phyloP scores from a whole-genome alignment of 92 coral and sea anemone species.

The Isaurus tuberculatus region DNA sequence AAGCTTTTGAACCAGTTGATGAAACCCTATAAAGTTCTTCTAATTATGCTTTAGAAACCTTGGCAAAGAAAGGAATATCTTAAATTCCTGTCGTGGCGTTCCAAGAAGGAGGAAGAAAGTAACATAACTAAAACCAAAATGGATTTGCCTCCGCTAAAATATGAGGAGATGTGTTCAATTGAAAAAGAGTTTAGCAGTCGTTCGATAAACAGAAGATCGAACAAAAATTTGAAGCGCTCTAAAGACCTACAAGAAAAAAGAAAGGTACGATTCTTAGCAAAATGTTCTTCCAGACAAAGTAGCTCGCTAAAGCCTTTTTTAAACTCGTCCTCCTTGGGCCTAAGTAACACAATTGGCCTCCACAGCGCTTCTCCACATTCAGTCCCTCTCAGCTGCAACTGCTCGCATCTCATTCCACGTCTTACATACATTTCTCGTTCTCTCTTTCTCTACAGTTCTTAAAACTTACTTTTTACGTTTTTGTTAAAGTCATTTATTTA shows the following conservation, averaged over 20 bases:
- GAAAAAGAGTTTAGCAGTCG: slow-evolving; percentile 72
- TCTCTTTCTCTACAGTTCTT: too few species aligned
- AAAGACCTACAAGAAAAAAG: slow-evolving; percentile 37
- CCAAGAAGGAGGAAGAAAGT: slow-evolving; percentile 62
- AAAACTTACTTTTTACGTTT: too few species aligned
- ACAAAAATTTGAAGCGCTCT: slow-evolving; percentile 23
- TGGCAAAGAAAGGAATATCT: slow-evolving; percentile 64
- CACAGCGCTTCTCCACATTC: too few species aligned
- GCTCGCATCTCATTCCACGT: too few species aligned
- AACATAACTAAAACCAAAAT: slow-evolving; percentile 39
- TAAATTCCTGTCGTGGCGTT: slow-evolving; percentile 54
- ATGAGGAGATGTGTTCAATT: slow-evolving; percentile 85
- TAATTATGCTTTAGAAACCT: slow-evolving; percentile 59
- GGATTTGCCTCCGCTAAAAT: slow-evolving; percentile 62
- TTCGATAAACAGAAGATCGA: slow-evolving; percentile 29
- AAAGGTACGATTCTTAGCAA: slow-evolving; percentile 5
- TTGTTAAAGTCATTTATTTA: too few species aligned
- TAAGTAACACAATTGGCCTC: too few species aligned
- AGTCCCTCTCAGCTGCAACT: too few species aligned
- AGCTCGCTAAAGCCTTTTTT: not conserved
- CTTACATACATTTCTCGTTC: too few species aligned
- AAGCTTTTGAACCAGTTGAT: too few species aligned
- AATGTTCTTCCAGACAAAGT: not conserved
- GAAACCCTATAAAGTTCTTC: too few species aligned
- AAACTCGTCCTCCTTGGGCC: too few species aligned